phyloP scores from a whole-genome alignment of 2,113 vertebrate species.

The Ovibos moschatus region DNA sequence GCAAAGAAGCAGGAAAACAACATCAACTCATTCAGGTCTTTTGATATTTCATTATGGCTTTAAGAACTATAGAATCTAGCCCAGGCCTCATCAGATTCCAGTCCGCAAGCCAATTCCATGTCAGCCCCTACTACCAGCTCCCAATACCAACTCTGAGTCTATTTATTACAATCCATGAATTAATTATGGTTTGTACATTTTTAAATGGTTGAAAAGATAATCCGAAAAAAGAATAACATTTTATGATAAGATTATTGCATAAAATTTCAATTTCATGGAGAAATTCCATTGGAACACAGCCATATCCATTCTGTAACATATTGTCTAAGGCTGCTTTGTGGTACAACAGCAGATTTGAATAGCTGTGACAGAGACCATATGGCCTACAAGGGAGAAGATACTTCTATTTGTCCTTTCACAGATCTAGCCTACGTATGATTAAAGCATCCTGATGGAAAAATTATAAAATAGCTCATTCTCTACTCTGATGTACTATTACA shows the following conservation, averaged over 20 bases:
- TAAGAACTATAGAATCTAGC: neutral
- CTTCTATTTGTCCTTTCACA: neutral
- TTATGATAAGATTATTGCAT: neutral
- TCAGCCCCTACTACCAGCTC: neutral
- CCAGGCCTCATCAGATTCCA: neutral
- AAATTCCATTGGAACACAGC: neutral
- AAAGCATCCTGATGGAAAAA: neutral
- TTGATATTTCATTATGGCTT: neutral
- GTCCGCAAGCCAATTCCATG: neutral
- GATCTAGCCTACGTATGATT: neutral
- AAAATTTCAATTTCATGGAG: neutral
- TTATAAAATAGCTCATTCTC: neutral
- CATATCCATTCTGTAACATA: neutral
- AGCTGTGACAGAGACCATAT: neutral
- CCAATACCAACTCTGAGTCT: neutral
- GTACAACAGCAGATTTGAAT: neutral
- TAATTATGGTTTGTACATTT: neutral
- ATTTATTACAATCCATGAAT: neutral
- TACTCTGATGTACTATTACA: neutral
- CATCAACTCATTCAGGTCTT: neutral
- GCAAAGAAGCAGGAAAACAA: neutral
- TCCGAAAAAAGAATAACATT: neutral
- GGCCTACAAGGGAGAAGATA: neutral
- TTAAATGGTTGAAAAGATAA: neutral
- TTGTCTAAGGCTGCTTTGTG: neutral